These are phyloP conservation scores for Helicoverpa assulta DNA, from an alignment of 2,888 invertebrate genomes.

Conservation along the genomic window DNA sequence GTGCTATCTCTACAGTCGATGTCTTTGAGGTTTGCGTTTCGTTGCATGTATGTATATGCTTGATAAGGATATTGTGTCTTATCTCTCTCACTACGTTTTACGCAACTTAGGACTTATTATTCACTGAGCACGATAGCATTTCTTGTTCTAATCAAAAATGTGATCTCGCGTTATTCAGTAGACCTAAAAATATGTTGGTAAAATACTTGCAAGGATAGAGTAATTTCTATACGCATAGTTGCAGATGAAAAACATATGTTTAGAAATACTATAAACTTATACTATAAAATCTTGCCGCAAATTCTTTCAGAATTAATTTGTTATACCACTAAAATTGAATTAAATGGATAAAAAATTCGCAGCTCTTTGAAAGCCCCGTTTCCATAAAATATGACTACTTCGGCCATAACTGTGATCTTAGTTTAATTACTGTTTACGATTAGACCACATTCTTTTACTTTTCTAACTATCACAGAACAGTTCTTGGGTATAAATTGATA, in stretches of 20 bases:
- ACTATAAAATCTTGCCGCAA: conserved; percentile 5
- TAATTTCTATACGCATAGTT: conserved; percentile 23
- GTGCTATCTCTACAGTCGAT: conserved; percentile 37
- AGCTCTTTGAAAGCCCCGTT: too few species aligned
- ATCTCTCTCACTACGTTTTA: conserved; percentile 43
- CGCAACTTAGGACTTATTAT: conserved; percentile 22
- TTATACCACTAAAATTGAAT: too few species aligned
- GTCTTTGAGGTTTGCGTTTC: conserved; percentile 27
- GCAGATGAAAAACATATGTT: conserved; percentile 20
- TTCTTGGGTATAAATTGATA: background rate
- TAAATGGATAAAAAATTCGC: too few species aligned
- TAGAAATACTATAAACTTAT: background rate
- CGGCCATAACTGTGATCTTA: too few species aligned
- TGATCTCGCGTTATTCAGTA: background rate
- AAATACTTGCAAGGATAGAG: background rate
- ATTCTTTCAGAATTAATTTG: background rate
- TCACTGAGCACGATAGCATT: conserved; percentile 4
- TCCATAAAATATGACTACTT: too few species aligned
- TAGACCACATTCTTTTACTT: too few species aligned
- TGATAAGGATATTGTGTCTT: conserved; percentile 44
- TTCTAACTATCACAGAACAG: background rate
- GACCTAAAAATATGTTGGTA: conserved; percentile 4
- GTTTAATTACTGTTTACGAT: too few species aligned
- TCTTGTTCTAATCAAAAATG: conserved; percentile 5
- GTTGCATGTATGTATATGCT: conserved; percentile 21